Percentiles rank a stretch among this genome's conserved stretches.
Conservation (phyloP, 1,140 invertebrate genomes). For the Propsilocerus akamusi region DNA sequence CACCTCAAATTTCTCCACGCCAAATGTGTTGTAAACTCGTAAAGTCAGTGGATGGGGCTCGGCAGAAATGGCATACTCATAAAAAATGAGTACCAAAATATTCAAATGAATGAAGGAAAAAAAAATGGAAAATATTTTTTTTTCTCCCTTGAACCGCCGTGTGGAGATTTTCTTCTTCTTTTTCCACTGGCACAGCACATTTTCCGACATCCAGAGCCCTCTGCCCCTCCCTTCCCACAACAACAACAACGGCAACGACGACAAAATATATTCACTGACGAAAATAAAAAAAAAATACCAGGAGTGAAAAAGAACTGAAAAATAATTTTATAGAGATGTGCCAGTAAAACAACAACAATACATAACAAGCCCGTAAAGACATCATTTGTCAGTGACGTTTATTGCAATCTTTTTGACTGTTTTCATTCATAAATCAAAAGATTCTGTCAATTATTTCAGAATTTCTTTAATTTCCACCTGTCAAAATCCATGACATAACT, state of each 20-base stretch:
- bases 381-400: too few relatives aligned
- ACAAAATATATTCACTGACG: too few relatives aligned
- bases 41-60: too few relatives aligned
- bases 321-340: conserved; percentile 4
- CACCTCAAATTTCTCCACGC: too few relatives aligned
- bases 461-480: too few relatives aligned
- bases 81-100: not conserved
- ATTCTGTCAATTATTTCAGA: too few relatives aligned
- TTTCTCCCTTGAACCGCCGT: not conserved
- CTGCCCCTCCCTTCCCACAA: too few relatives aligned
- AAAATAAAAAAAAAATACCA: conserved; percentile 1
- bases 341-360: conserved; percentile 3
- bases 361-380: too few relatives aligned
- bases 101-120: conserved; percentile 1
- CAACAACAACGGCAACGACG: not conserved
- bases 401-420: too few relatives aligned
- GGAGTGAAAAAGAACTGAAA: conserved; percentile 2
- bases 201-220: not conserved
- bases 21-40: too few relatives aligned
- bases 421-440: too few relatives aligned
- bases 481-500: too few relatives aligned
- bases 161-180: not conserved
- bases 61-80: not conserved
- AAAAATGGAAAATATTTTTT: not conserved
- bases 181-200: not conserved